phyloP scores from a whole-genome alignment of 2,888 invertebrate species.

The Mythimna loreyi region DNA sequence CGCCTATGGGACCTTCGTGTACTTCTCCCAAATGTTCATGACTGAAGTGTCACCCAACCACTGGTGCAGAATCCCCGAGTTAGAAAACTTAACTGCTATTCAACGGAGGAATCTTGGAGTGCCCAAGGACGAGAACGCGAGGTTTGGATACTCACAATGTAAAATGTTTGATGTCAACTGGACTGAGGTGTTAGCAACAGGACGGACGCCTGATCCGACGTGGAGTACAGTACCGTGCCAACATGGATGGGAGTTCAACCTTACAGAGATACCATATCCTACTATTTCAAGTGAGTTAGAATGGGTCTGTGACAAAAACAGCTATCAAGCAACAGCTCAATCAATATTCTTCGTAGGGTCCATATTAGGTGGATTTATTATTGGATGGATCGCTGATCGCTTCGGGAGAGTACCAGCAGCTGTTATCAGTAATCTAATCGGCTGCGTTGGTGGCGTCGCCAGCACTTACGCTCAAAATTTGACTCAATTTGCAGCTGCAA shows the following conservation, averaged over 20 bases:
- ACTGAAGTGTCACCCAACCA: constrained; percentile 75
- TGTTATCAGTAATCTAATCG: constrained; percentile 72
- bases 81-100: constrained; percentile 71
- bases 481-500: constrained; percentile 71
- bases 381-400: constrained; percentile 79
- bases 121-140: constrained; percentile 67
- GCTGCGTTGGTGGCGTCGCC: constrained; percentile 73
- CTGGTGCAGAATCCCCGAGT: constrained; percentile 75
- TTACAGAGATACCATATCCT: constrained; percentile 79
- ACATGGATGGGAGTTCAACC: constrained; percentile 81
- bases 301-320: constrained; percentile 80
- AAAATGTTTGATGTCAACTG: constrained; percentile 75
- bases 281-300: constrained; percentile 79
- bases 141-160: constrained; percentile 77
- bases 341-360: constrained; percentile 79
- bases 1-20: constrained; percentile 70
- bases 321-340: constrained; percentile 81
- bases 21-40: constrained; percentile 74
- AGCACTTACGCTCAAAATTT: constrained; percentile 75
- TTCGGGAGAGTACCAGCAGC: constrained; percentile 78
- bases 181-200: constrained; percentile 71
- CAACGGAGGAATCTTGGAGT: constrained; percentile 72
- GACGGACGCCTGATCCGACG: constrained; percentile 65
- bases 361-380: constrained; percentile 74
- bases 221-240: constrained; percentile 75